phyloP scores from a whole-genome alignment of 2,888 invertebrate genomes.

The Chirona hameri region DNA sequence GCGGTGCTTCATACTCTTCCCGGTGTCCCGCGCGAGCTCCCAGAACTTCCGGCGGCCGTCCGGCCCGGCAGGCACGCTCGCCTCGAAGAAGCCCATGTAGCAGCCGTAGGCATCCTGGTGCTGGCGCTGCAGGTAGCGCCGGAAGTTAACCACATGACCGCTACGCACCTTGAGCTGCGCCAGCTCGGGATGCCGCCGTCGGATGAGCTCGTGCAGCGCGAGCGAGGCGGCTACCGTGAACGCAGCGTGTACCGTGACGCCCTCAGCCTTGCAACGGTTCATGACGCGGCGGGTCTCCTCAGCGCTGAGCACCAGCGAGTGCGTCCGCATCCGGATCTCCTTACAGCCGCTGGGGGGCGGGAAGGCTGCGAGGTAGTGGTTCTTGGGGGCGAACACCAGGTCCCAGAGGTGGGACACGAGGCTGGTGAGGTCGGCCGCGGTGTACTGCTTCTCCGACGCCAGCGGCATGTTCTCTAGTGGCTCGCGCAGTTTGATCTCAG shows the following conservation, averaged over 20 bases:
- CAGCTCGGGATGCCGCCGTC: slow-evolving; percentile 10
- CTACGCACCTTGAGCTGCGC: slow-evolving; percentile 34
- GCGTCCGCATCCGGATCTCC: slow-evolving; percentile 35
- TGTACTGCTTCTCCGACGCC: neutral
- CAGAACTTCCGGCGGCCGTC: slow-evolving; percentile 37
- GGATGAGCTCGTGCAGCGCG: slow-evolving; percentile 37
- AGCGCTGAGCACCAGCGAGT: slow-evolving; percentile 36
- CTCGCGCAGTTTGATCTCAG: slow-evolving; percentile 34
- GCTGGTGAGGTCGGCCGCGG: neutral
- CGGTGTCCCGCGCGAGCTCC: slow-evolving; percentile 36
- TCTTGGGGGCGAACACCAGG: slow-evolving; percentile 32
- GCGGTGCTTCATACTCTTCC: slow-evolving; percentile 8
- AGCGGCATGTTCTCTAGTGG: neutral
- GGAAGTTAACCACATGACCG: slow-evolving; percentile 40
- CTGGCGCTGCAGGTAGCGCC: slow-evolving; percentile 38
- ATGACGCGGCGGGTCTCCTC: slow-evolving; percentile 34
- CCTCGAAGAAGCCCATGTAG: slow-evolving; percentile 37
- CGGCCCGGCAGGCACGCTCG: slow-evolving; percentile 33
- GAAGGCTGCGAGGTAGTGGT: slow-evolving; percentile 35
- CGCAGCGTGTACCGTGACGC: slow-evolving; percentile 39
- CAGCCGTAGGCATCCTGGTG: slow-evolving; percentile 37
- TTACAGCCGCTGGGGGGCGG: slow-evolving; percentile 33
- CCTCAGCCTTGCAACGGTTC: slow-evolving; percentile 38
- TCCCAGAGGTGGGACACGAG: neutral
- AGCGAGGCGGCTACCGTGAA: slow-evolving; percentile 40